Percentiles rank a stretch among this genome's conserved stretches.
These are phyloP conservation scores for Oncopeltus fasciatus DNA, from an alignment of 1,140 invertebrate species.

Conservation along the genomic window DNA sequence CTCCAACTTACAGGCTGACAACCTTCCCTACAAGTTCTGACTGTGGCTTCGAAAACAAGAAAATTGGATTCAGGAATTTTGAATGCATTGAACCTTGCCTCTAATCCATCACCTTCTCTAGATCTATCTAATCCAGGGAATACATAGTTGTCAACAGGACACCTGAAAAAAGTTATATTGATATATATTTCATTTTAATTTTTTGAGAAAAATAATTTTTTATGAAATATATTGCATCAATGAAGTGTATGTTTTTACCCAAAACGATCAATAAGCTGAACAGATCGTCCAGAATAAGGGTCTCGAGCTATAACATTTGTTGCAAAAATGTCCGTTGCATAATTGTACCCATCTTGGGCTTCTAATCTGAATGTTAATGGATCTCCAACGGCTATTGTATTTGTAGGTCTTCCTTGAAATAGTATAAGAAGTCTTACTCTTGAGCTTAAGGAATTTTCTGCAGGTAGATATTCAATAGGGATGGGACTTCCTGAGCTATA, in stretches of 20 bases:
- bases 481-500: slow-evolving; percentile 67
- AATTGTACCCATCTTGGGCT: slow-evolving; percentile 78
- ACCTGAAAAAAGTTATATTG: slow-evolving; percentile 39
- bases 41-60: slow-evolving; percentile 82
- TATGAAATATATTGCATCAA: neutral
- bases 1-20: slow-evolving; percentile 55
- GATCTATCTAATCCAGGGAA: slow-evolving; percentile 79
- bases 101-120: slow-evolving; percentile 68
- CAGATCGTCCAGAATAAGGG: slow-evolving; percentile 76
- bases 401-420: slow-evolving; percentile 78
- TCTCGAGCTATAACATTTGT: slow-evolving; percentile 86
- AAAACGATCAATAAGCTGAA: slow-evolving; percentile 76
- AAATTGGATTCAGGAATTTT: slow-evolving; percentile 91
- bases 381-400: slow-evolving; percentile 86
- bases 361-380: slow-evolving; percentile 78
- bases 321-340: slow-evolving; percentile 77
- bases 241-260: no score
- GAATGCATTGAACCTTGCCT: slow-evolving; percentile 84
- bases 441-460: slow-evolving; percentile 76
- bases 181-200: neutral
- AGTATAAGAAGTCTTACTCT: slow-evolving; percentile 70
- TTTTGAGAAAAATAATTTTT: no score
- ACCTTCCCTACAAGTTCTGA: slow-evolving; percentile 71
- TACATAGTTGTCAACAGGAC: slow-evolving; percentile 79
- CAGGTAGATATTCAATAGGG: slow-evolving; percentile 78